Evolutionary conservation across 2,113 vertebrate species (phyloP).

Genomic region (Hyaena hyaena): DNA sequence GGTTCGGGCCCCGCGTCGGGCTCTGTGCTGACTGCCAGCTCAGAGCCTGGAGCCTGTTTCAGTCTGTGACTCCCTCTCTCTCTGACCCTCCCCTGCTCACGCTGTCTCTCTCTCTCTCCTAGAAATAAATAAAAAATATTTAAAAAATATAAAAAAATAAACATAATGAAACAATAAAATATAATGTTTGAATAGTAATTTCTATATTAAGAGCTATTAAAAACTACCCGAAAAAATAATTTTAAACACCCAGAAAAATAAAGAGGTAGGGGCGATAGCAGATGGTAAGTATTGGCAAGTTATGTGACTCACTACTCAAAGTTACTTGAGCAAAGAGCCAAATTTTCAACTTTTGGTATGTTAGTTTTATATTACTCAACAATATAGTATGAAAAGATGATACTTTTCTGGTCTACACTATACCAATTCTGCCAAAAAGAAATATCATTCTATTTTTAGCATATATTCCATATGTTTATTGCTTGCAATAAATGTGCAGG

Average conservation of each 20-base stretch:
- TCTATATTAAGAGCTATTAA: constrained; percentile 34
- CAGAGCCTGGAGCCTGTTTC: too few relatives aligned
- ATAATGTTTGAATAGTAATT: constrained; percentile 30
- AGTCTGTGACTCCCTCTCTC: too few relatives aligned
- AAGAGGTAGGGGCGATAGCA: constrained; percentile 6
- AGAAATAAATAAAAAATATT: too few relatives aligned
- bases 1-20: too few relatives aligned
- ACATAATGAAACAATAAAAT: neutral
- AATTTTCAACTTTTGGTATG: constrained; percentile 26
- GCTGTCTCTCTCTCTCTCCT: too few relatives aligned
- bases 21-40: too few relatives aligned
- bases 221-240: neutral
- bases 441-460: constrained; percentile 29
- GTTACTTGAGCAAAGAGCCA: constrained; percentile 45
- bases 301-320: constrained; percentile 22
- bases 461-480: constrained; percentile 4
- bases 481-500: constrained; percentile 12
- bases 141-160: neutral
- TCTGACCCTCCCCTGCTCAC: too few relatives aligned
- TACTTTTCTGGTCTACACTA: constrained; percentile 16
- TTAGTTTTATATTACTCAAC: constrained; percentile 13
- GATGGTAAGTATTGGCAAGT: constrained; percentile 1
- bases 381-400: constrained; percentile 10
- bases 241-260: constrained; percentile 16
- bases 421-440: constrained; percentile 37